Base-by-base conservation (phyloP, 2,797 vertebrate genomes). In the Macropodus opercularis region DNA sequence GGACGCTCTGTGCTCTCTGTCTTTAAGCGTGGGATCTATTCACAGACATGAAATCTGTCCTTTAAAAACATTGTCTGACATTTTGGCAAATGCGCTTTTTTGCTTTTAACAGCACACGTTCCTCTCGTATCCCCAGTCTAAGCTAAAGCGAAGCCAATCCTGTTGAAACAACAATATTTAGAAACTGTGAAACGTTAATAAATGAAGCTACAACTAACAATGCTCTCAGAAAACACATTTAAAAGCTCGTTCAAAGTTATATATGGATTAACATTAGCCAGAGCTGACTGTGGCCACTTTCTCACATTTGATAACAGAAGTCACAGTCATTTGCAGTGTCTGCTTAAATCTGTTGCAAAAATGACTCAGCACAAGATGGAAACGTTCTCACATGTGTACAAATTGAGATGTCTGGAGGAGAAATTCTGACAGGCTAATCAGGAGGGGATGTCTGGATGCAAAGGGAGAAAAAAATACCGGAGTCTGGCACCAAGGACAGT, bases 391-490 rank as follows among this genome's bases (percentile, higher is more conserved):
- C 69, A 81, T 91, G 93, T 95, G 94, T 95, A 93, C 94, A 95
- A 95, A 97, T 95, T 93, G 94, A 97, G 93, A 96, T 85, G 89
- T 95, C 89, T 90, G 89, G 86, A 88, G 92, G 91, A 90, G 51
- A 90, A 90, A 72, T 88, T 85, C 86, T 94, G 94, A 95, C 93
- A 94, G 94, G 79, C 92, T 86, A 93, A 91, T 93, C 93, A 92
- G 91, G 87, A 92, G 89, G 27, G 92, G 93, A 92, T 92, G 92
- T 92, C 93, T 91, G 91, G 91, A 93, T 87, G 90, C 86, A 93
- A 91, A 66, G 48, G 22, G 62, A 58, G 18, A 17, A 29, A 2
- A 56, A 90, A 55, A 64, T 54, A 64, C 64, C 64, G 65, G 79
- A 67, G 92, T 93, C 93, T 94, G 93, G 93, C 93, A 92, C 73